phyloP scores from a whole-genome alignment of 2,797 vertebrate genomes.

The Allobates femoralis region DNA sequence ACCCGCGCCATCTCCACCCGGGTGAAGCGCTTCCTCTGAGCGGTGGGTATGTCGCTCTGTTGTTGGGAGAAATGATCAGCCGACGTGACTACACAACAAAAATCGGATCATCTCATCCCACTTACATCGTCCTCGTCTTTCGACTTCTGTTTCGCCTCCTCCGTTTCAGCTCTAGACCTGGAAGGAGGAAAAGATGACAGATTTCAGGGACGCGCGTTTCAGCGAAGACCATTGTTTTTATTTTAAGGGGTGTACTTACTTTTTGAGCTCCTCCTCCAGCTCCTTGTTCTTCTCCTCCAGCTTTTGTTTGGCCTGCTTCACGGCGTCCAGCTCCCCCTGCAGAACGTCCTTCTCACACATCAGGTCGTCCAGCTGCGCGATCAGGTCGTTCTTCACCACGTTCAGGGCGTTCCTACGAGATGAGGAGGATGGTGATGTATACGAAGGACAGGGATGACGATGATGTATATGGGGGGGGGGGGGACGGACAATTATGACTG shows the following conservation, averaged over 20 bases:
- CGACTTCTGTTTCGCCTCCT: constrained; percentile 86
- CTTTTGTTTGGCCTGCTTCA: constrained; percentile 81
- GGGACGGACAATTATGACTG: too few species aligned
- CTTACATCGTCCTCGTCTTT: constrained; percentile 96
- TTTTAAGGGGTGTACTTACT: constrained; percentile 69
- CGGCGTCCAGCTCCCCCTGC: constrained; percentile 78
- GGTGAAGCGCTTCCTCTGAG: constrained; percentile 88
- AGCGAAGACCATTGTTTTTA: too few species aligned
- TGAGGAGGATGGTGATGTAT: not conserved
- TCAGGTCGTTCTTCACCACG: constrained; percentile 83
- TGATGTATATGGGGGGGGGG: not conserved
- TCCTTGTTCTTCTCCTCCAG: constrained; percentile 82
- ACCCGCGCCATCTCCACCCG: constrained; percentile 91
- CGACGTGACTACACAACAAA: too few species aligned
- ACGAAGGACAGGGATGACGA: not conserved
- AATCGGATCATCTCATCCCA: constrained; percentile 15
- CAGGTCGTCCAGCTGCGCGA: constrained; percentile 81
- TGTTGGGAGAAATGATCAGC: not conserved
- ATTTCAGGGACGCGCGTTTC: too few species aligned
- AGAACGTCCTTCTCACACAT: constrained; percentile 81
- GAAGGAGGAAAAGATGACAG: constrained; percentile 43
- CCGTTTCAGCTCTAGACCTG: constrained; percentile 87
- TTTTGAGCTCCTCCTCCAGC: constrained; percentile 81
- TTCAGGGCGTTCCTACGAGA: constrained; percentile 80
- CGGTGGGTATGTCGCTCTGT: constrained; percentile 88